Percentiles rank a stretch among this genome's conserved stretches.
phyloP scores from a whole-genome alignment of 1,140 invertebrate genomes.

The Vollenhovia emeryi region DNA sequence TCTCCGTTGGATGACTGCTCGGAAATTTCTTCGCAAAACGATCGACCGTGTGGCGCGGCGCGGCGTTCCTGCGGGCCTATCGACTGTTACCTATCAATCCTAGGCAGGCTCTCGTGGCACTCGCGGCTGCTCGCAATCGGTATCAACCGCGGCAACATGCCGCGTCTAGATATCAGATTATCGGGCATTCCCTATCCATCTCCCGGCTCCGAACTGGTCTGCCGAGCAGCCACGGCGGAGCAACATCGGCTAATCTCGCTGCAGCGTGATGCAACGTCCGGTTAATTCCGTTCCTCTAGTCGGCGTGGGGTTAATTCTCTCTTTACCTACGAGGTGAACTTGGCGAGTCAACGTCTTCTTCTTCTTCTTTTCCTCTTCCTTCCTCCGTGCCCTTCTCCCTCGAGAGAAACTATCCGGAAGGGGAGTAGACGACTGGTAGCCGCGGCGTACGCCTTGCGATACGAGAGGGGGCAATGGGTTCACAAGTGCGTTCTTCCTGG shows the following conservation, averaged over 20 bases:
- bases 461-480: conserved; percentile 64
- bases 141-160: conserved; percentile 53
- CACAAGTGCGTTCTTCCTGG: conserved; percentile 66
- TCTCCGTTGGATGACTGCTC: conserved; percentile 13
- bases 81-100: conserved; percentile 72
- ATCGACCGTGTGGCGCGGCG: conserved; percentile 17
- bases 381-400: neutral
- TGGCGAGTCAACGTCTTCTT: conserved; percentile 67
- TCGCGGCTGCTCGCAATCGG: conserved; percentile 19
- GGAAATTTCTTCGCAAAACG: conserved; percentile 48
- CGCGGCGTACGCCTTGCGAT: conserved; percentile 27
- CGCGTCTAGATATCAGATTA: conserved; percentile 63
- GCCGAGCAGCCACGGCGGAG: conserved; percentile 24
- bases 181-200: conserved; percentile 70
- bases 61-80: conserved; percentile 55
- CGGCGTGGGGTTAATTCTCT: conserved; percentile 45
- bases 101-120: neutral
- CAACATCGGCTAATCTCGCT: conserved; percentile 60
- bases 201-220: conserved; percentile 44
- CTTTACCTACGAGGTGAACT: conserved; percentile 60
- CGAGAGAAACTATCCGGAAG: conserved; percentile 49
- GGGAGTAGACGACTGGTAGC: conserved; percentile 57
- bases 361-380: neutral
- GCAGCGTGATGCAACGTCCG: conserved; percentile 23
- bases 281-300: conserved; percentile 67